Conservation (phyloP, 2,888 invertebrate species). For the Mimumesa dahlbomi region DNA sequence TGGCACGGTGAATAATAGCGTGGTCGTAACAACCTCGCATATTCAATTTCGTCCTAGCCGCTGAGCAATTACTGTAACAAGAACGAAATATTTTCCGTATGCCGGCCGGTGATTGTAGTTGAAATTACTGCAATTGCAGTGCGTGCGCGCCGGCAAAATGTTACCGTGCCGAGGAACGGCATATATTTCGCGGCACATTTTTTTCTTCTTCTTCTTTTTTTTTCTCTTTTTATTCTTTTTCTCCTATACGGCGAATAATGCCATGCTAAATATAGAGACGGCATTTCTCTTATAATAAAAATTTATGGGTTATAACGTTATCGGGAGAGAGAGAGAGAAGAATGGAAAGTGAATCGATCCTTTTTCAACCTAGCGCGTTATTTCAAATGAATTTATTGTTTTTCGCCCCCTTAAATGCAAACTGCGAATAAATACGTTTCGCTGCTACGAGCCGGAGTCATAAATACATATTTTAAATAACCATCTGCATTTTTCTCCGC, state of each 20-base stretch:
- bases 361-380: constrained; percentile 3
- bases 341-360: constrained; percentile 8
- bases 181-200: constrained; percentile 20
- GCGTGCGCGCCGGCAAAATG: constrained; percentile 2
- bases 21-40: constrained; percentile 11
- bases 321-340: constrained; percentile 25
- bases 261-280: constrained; percentile 39
- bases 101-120: constrained; percentile 27
- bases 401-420: constrained; percentile 9
- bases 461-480: constrained; percentile 3
- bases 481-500: not conserved
- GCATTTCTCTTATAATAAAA: constrained; percentile 30
- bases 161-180: not conserved
- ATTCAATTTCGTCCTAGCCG: constrained; percentile 20
- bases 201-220: not conserved
- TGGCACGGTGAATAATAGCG: constrained; percentile 18
- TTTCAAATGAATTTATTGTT: not conserved
- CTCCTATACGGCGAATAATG: constrained; percentile 16
- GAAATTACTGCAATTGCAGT: constrained; percentile 38
- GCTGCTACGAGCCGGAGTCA: not conserved
- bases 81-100: constrained; percentile 41
- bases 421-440: constrained; percentile 12
- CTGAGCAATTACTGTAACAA: constrained; percentile 40
- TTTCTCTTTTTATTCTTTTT: not conserved
- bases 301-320: constrained; percentile 36